Percentiles rank a stretch among this genome's conserved stretches.
Evolutionary conservation across 1,140 invertebrate genomes (phyloP).

Genomic region (Scaptodrosophila lebanonensis): DNA sequence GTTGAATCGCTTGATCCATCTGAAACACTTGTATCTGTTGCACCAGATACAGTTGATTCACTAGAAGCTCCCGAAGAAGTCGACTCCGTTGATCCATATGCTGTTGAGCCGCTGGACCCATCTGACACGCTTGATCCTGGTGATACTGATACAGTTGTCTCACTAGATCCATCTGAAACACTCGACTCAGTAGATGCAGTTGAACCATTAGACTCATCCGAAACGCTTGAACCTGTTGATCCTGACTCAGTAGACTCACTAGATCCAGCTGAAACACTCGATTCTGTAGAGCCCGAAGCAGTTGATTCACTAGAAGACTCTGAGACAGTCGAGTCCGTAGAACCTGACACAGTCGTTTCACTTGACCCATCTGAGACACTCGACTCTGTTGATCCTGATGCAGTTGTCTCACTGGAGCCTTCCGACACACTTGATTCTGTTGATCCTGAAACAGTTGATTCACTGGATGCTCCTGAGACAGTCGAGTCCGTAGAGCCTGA

Average conservation of each 20-base stretch:
- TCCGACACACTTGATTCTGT: slow-evolving; percentile 4
- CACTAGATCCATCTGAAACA: slow-evolving; percentile 8
- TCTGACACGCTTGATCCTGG: slow-evolving; percentile 1
- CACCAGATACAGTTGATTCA: slow-evolving; percentile 3
- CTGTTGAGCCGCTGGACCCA: slow-evolving; percentile 8
- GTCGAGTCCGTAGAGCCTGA: slow-evolving; percentile 1
- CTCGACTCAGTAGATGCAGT: slow-evolving; percentile 9
- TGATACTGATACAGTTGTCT: slow-evolving; percentile 7
- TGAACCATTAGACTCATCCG: slow-evolving; percentile 13
- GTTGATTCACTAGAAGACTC: no score
- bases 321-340: no score
- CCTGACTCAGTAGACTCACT: slow-evolving; percentile 16
- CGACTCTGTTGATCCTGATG: slow-evolving; percentile 12
- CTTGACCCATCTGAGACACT: slow-evolving; percentile 3
- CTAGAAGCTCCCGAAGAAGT: no score
- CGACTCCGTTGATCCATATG: slow-evolving; percentile 1
- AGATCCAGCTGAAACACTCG: slow-evolving; percentile 7
- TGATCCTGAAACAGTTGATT: slow-evolving; percentile 14
- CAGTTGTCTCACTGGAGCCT: slow-evolving; percentile 10
- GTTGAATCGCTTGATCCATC: slow-evolving; percentile 12
- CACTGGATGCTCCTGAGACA: slow-evolving; percentile 2
- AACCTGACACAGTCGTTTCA: slow-evolving; percentile 5
- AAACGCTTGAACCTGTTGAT: slow-evolving; percentile 8
- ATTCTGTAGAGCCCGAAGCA: neutral
- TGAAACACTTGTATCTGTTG: neutral